Conservation (phyloP, 2,888 invertebrate genomes). For the Danaus chrysippus region DNA sequence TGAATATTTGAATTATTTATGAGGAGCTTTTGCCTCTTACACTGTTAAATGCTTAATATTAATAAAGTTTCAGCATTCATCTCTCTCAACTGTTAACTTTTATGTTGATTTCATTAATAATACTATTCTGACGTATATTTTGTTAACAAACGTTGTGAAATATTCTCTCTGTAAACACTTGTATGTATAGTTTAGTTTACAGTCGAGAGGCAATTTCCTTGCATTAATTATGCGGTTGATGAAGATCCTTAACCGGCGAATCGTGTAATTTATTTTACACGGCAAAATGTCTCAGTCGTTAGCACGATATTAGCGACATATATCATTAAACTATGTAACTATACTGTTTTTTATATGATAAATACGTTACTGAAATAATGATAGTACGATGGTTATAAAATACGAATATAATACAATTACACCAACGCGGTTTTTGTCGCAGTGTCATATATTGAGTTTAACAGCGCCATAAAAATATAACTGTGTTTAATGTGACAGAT, state of each 20-base stretch:
- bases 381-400: not conserved
- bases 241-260: conserved; percentile 57
- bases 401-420: not conserved
- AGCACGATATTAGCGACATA: conserved; percentile 17
- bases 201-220: conserved; percentile 61
- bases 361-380: not conserved
- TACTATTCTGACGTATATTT: no score
- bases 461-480: conserved; percentile 2
- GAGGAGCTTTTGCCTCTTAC: not conserved
- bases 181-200: conserved; percentile 35
- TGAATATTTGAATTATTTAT: conserved; percentile 1
- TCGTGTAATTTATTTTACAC: conserved; percentile 49
- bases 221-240: conserved; percentile 66
- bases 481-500: conserved; percentile 1
- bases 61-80: not conserved
- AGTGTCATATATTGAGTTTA: conserved; percentile 1
- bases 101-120: no score
- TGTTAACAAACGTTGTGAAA: no score
- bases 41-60: not conserved
- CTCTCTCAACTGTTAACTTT: not conserved
- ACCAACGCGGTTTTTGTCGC: not conserved
- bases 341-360: not conserved
- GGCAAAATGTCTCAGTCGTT: conserved; percentile 23
- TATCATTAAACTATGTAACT: conserved; percentile 6
- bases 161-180: conserved; percentile 5